Evolutionary conservation across 2,797 vertebrate species (phyloP).

Genomic region (Myotis pilosus): DNA sequence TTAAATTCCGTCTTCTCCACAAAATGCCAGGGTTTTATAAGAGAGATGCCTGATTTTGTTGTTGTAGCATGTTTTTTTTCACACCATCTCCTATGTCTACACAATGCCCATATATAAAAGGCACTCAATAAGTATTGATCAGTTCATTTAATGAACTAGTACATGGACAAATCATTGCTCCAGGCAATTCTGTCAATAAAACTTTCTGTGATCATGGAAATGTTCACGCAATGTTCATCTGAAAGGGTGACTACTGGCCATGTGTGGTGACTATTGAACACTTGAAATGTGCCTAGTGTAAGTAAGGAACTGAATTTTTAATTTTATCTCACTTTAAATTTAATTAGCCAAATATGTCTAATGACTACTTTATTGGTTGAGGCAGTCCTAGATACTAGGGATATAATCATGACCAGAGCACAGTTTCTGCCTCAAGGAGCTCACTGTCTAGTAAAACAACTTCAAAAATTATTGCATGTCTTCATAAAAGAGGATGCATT

Average conservation of each 20-base stretch:
- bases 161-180: neutral
- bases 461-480: neutral
- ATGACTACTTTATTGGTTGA: neutral
- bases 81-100: neutral
- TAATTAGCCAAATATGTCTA: neutral
- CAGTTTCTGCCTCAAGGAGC: neutral
- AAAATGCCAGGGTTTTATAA: neutral
- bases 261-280: neutral
- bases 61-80: neutral
- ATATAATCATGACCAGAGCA: neutral
- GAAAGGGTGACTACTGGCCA: neutral
- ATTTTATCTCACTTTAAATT: neutral
- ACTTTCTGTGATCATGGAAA: neutral
- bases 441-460: neutral
- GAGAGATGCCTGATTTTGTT: neutral
- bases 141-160: neutral
- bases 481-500: neutral
- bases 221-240: neutral
- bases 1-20: constrained; percentile 20
- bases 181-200: neutral
- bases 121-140: neutral
- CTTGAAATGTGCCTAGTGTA: neutral
- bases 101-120: neutral
- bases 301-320: neutral
- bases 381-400: neutral